Evolutionary conservation across 2,797 vertebrate genomes (phyloP).

Genomic region (Argentina silus): DNA sequence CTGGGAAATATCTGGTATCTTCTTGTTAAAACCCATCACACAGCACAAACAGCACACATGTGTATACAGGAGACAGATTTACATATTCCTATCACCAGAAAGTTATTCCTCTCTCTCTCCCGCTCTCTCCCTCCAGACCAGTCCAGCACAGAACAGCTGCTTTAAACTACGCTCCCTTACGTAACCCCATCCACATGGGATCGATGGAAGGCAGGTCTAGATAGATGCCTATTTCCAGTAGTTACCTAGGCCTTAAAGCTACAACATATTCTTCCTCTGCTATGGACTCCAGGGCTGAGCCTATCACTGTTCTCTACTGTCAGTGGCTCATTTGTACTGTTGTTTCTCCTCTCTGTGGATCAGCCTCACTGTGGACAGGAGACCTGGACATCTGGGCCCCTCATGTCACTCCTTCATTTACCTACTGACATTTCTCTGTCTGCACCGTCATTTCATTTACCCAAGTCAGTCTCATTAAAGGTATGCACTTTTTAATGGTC

Average conservation of each 20-base stretch:
- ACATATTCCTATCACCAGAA: constrained; percentile 10
- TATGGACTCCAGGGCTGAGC: not conserved
- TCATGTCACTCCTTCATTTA: not conserved
- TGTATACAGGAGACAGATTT: not conserved
- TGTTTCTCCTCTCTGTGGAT: not conserved
- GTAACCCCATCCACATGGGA: not conserved
- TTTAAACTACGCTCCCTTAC: not conserved
- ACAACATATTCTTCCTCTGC: not conserved
- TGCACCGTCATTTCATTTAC: not conserved
- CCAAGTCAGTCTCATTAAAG: no score
- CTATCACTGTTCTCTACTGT: not conserved
- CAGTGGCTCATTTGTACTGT: not conserved
- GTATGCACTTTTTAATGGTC: no score
- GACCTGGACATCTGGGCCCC: not conserved
- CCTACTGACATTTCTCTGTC: not conserved
- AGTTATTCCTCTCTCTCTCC: not conserved
- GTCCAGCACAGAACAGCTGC: not conserved
- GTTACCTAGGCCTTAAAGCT: not conserved
- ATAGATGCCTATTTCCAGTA: no score
- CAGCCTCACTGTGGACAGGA: not conserved
- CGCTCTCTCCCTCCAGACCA: not conserved
- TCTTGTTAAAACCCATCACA: constrained; percentile 38
- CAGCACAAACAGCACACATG: constrained; percentile 16
- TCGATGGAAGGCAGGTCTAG: not conserved
- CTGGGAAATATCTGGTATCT: constrained; percentile 41